phyloP scores from a whole-genome alignment of 2,888 invertebrate species.

The Troilus luridus region DNA sequence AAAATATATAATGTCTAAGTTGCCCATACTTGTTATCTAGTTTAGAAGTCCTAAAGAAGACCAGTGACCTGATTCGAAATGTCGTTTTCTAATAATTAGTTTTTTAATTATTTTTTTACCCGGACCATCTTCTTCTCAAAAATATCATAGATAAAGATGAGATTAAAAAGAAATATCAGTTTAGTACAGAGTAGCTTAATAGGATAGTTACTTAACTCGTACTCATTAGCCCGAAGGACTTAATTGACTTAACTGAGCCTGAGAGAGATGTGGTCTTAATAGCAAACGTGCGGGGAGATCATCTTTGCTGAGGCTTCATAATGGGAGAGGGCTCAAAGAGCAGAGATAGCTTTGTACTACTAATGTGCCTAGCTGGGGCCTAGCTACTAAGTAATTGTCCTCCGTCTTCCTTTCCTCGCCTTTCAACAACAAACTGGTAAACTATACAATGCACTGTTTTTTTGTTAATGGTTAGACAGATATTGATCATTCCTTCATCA shows the following conservation, averaged over 20 bases:
- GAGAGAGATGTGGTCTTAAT: neutral
- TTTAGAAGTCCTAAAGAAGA: too few relatives aligned
- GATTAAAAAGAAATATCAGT: neutral
- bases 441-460: neutral
- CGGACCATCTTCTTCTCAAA: too few relatives aligned
- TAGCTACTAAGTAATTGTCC: neutral
- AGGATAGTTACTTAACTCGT: neutral
- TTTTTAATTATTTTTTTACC: too few relatives aligned
- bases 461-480: too few relatives aligned
- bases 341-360: neutral
- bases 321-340: neutral
- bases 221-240: neutral
- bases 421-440: neutral
- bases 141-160: neutral
- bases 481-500: too few relatives aligned
- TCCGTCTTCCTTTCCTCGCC: neutral
- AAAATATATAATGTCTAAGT: too few relatives aligned
- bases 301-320: neutral
- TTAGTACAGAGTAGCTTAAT: neutral
- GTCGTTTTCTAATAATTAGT: too few relatives aligned
- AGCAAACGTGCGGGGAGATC: neutral
- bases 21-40: too few relatives aligned
- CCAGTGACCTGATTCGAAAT: too few relatives aligned
- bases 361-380: neutral
- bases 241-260: neutral